Evolutionary conservation across 2,888 invertebrate genomes (phyloP), one percentile per base, ranked within the genome.

Genomic region (Amiota communis): DNA sequence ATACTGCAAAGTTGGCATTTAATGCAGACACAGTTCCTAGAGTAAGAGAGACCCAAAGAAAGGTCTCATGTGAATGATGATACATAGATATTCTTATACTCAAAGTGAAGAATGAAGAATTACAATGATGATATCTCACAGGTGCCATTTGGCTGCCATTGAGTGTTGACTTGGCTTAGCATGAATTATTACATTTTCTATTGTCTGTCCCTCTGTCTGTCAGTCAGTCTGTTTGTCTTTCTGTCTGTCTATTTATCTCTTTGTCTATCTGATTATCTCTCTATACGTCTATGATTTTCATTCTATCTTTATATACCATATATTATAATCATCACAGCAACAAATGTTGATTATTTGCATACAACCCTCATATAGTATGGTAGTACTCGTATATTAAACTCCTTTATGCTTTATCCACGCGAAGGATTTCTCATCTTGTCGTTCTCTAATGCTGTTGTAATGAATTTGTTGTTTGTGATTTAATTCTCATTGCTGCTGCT

Each of bases 381-480:
- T n/a, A n/a, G n/a, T n/a, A 36, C 6, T 36, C 36, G 36, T 36
- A 6, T 68, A 23, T 20, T 68, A 68, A 65, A 23, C 63, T 36
- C 36, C 36, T 36, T 36, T 36, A 36, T 36, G 0, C 36, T 36
- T 36, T 36, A 36, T 36, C 36, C 36, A 36, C 6, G 36, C 36
- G 36, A 36, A 36, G 36, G 3, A 36, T 20, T 57, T 10, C 57
- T 10, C 17, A 65, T 20, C 17, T 47, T 23, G 23, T 20, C 61
- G 10, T 36, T 63, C 51, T 49, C 53, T 68, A 68, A 68, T 68
- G 13, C 67, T 68, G 23, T 68, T 68, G 67, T 68, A 68, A 68
- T 68, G 67, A 68, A 68, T 68, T 68, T 48, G 67, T 68, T 68
- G 20, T 51, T 65, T 48, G 47, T 46, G 10, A 15, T 13, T 15